Evolutionary conservation across 2,797 vertebrate species (phyloP).

Genomic region (Buphagus erythrorhynchus): DNA sequence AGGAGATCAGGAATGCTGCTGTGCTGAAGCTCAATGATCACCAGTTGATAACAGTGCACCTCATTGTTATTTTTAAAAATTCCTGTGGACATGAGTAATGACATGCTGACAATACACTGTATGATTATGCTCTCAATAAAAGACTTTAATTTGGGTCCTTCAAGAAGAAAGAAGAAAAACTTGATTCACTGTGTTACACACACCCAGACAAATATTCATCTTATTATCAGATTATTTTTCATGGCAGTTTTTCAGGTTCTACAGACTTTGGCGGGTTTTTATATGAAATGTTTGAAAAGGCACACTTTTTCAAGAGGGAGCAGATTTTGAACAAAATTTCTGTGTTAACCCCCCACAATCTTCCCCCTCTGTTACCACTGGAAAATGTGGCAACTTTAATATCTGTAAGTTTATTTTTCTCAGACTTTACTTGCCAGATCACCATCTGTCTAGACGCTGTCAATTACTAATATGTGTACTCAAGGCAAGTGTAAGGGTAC

Average conservation of each 20-base stretch:
- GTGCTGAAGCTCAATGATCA: neutral
- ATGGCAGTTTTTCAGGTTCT: constrained; percentile 52
- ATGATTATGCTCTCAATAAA: neutral
- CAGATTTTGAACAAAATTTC: neutral
- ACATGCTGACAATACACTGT: neutral
- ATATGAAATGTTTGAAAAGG: neutral
- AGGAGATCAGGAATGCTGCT: neutral
- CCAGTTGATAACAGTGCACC: neutral
- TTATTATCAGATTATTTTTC: constrained; percentile 1
- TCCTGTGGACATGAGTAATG: neutral
- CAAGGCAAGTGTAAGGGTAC: neutral
- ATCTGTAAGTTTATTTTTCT: constrained; percentile 6
- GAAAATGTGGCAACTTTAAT: neutral
- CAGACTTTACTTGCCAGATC: constrained; percentile 1
- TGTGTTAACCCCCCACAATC: neutral
- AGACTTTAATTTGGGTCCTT: neutral
- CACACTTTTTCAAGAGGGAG: neutral
- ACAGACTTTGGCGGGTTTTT: neutral
- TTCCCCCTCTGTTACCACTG: neutral
- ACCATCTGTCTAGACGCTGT: neutral
- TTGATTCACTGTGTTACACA: neutral
- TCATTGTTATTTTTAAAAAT: neutral
- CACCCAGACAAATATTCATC: constrained; percentile 29
- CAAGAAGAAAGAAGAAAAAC: constrained; percentile 58
- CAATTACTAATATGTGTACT: neutral